phyloP scores from a whole-genome alignment of 2,113 vertebrate genomes.

The Ageneiosus marmoratus region DNA sequence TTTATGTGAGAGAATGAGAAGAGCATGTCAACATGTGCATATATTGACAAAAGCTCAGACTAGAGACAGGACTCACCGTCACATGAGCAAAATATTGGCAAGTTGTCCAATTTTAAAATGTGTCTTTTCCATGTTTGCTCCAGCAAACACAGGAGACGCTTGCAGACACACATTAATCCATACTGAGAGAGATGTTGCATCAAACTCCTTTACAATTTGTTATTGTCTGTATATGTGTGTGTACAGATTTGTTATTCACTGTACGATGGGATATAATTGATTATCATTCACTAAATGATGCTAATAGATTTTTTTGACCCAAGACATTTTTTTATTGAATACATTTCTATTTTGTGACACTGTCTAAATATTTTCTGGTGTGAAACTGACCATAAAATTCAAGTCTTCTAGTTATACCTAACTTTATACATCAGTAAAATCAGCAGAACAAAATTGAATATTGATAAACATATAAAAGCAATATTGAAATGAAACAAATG shows the following conservation, averaged over 20 bases:
- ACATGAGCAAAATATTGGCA: slow-evolving; percentile 76
- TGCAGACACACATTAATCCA: slow-evolving; percentile 29
- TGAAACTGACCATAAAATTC: too few relatives aligned
- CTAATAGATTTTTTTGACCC: background rate
- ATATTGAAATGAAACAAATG: background rate
- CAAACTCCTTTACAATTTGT: background rate
- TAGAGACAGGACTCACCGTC: slow-evolving; percentile 74
- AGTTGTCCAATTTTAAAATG: slow-evolving; percentile 68
- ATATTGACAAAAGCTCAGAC: slow-evolving; percentile 73
- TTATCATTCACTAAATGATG: slow-evolving; percentile 3
- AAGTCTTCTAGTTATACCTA: background rate
- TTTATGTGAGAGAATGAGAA: slow-evolving; percentile 64
- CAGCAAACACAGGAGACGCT: slow-evolving; percentile 35
- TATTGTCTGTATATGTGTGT: background rate
- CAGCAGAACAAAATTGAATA: background rate
- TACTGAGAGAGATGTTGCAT: background rate
- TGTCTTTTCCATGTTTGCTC: slow-evolving; percentile 68
- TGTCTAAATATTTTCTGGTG: background rate
- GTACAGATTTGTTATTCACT: background rate
- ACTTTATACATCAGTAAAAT: background rate
- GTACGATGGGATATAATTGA: background rate
- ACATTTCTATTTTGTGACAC: background rate
- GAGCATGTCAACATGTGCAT: slow-evolving; percentile 61
- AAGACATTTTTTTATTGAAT: background rate
- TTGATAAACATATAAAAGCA: background rate